A percentile compares a stretch with the other conserved stretches of the same genome.
These are phyloP conservation scores for Uloborus diversus DNA, from an alignment of 1,140 invertebrate genomes.

Conservation along the genomic window DNA sequence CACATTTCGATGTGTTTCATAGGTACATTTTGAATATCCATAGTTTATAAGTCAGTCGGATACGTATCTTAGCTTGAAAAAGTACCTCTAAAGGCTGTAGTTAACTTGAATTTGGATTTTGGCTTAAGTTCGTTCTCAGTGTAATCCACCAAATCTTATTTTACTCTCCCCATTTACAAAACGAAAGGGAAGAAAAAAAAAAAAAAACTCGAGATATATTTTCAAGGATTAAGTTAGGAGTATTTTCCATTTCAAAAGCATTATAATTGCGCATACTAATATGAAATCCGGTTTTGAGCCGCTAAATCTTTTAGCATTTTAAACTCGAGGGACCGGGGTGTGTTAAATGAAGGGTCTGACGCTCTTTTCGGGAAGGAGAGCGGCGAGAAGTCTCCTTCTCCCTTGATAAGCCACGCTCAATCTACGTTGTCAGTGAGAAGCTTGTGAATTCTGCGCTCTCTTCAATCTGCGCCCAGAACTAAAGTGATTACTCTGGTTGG, in stretches of 20 bases:
- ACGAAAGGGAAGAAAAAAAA: neutral
- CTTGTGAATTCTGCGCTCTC: neutral
- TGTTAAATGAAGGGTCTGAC: neutral
- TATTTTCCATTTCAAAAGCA: neutral
- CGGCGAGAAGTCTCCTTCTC: neutral
- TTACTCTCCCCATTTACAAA: neutral
- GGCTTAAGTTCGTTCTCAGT: too few species aligned
- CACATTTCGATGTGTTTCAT: too few species aligned
- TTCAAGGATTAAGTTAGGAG: neutral
- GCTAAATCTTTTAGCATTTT: neutral
- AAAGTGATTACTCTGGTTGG: slow-evolving; percentile 50
- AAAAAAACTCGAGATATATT: neutral
- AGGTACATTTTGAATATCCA: too few species aligned
- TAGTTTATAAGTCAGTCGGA: too few species aligned
- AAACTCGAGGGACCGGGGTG: neutral
- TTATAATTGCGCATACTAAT: slow-evolving; percentile 24
- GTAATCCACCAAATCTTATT: too few species aligned
- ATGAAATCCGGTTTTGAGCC: slow-evolving; percentile 22
- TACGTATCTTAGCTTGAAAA: too few species aligned
- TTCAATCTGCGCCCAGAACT: slow-evolving; percentile 44
- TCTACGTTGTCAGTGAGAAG: slow-evolving; percentile 15
- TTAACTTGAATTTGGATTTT: too few species aligned
- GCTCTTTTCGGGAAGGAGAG: too few species aligned
- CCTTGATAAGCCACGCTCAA: slow-evolving; percentile 35
- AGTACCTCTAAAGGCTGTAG: too few species aligned